Conservation (phyloP, 2,888 invertebrate species). For the Caenorhabditis sp. region DNA sequence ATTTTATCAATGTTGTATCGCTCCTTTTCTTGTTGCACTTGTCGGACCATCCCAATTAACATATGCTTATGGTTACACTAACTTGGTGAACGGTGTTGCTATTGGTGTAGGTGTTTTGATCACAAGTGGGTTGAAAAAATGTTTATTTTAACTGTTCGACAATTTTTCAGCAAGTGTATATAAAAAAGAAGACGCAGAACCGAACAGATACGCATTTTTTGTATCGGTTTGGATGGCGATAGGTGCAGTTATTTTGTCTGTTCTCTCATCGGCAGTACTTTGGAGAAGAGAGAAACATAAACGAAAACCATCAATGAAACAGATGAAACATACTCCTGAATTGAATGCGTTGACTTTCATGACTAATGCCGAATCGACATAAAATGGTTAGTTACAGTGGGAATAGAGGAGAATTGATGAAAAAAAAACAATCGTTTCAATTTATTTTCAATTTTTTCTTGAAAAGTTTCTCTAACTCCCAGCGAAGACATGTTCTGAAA, state of each 20-base stretch:
- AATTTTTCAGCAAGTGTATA: background rate
- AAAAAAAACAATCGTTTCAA: background rate
- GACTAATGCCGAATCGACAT: slow-evolving; percentile 41
- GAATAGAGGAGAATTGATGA: background rate
- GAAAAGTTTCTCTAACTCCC: too few relatives aligned
- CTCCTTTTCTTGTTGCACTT: slow-evolving; percentile 46
- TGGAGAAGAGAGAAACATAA: slow-evolving; percentile 35
- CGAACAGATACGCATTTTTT: slow-evolving; percentile 22
- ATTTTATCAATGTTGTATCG: slow-evolving; percentile 44
- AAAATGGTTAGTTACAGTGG: slow-evolving; percentile 1
- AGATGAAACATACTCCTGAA: slow-evolving; percentile 46
- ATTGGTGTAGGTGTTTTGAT: slow-evolving; percentile 39
- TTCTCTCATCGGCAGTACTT: slow-evolving; percentile 28
- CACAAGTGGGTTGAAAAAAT: slow-evolving; percentile 15
- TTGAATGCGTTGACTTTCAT: slow-evolving; percentile 42
- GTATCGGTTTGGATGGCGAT: slow-evolving; percentile 35
- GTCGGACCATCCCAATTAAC: slow-evolving; percentile 50
- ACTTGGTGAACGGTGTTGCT: slow-evolving; percentile 51
- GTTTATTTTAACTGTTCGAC: too few relatives aligned
- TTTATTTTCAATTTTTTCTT: background rate
- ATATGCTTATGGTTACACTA: slow-evolving; percentile 52
- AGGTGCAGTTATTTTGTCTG: slow-evolving; percentile 32
- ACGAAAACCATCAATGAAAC: slow-evolving; percentile 46
- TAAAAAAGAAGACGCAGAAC: slow-evolving; percentile 5
- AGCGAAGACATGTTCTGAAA: too few relatives aligned